phyloP scores from a whole-genome alignment of 2,888 invertebrate species.

The Choreutis nemorana region DNA sequence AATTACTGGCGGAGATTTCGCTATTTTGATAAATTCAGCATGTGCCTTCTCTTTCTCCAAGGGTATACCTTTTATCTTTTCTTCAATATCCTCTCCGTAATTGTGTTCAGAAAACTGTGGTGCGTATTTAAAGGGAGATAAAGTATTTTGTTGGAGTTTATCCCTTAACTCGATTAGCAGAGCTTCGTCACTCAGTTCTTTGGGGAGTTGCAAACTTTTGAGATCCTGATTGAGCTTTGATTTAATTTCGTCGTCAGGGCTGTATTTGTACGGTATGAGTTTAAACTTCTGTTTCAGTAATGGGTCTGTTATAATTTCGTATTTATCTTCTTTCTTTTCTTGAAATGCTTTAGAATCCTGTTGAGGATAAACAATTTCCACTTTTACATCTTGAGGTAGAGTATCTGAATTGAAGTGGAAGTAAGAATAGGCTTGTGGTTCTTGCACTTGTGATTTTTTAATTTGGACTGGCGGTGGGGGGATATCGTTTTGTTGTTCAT shows the following conservation, averaged over 20 bases:
- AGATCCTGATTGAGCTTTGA: not conserved
- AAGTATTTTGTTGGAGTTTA: conserved; percentile 8
- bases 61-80: conserved; percentile 18
- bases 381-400: conserved; percentile 6
- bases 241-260: conserved; percentile 5
- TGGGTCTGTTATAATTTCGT: conserved; percentile 8
- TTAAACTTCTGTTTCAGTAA: conserved; percentile 7
- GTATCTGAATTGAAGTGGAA: conserved; percentile 7
- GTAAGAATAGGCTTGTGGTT: conserved; percentile 8
- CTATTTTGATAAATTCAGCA: conserved; percentile 24
- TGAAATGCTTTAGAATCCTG: conserved; percentile 3
- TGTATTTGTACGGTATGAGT: conserved; percentile 9
- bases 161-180: conserved; percentile 1
- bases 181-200: conserved; percentile 2
- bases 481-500: conserved; percentile 5
- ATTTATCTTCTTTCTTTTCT: conserved; percentile 3
- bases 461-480: conserved; percentile 6
- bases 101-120: conserved; percentile 29
- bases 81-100: conserved; percentile 26
- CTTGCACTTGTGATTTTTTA: conserved; percentile 5
- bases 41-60: conserved; percentile 27
- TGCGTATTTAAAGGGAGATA: conserved; percentile 23
- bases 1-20: conserved; percentile 21
- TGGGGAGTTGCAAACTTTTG: conserved; percentile 1
- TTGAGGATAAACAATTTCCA: conserved; percentile 8